Percentiles rank a stretch among this genome's conserved stretches.
phyloP scores from a whole-genome alignment of 1,140 invertebrate species.

The Antheraea mylitta region DNA sequence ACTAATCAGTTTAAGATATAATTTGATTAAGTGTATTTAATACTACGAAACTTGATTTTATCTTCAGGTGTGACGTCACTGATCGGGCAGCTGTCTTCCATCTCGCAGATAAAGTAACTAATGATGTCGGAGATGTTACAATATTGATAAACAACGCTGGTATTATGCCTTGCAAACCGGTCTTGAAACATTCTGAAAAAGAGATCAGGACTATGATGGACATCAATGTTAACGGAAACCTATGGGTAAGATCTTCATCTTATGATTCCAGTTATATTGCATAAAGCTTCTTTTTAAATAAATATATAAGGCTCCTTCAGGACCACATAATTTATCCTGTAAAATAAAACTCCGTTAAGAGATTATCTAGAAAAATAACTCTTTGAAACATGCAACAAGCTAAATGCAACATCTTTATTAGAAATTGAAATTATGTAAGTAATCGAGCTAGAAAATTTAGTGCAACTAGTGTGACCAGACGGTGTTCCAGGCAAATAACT shows the following conservation, averaged over 20 bases:
- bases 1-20: too few relatives aligned
- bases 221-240: slow-evolving; percentile 89
- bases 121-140: slow-evolving; percentile 84
- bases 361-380: too few relatives aligned
- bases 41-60: neutral
- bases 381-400: too few relatives aligned
- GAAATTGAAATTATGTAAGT: too few relatives aligned
- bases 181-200: slow-evolving; percentile 82
- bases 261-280: neutral
- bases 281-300: neutral
- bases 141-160: slow-evolving; percentile 94
- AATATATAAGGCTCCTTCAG: neutral
- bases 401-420: too few relatives aligned
- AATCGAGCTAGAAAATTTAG: too few relatives aligned
- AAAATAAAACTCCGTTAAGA: too few relatives aligned
- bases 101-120: slow-evolving; percentile 79
- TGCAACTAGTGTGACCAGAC: too few relatives aligned
- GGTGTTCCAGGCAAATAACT: too few relatives aligned
- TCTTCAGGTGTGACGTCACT: slow-evolving; percentile 84
- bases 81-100: slow-evolving; percentile 81
- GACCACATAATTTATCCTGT: too few relatives aligned
- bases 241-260: slow-evolving; percentile 83
- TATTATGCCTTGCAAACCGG: slow-evolving; percentile 88
- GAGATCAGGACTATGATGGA: slow-evolving; percentile 86
- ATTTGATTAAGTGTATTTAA: too few relatives aligned